Percentiles rank a stretch among this genome's conserved stretches.
Evolutionary conservation across 2,888 invertebrate genomes (phyloP).

Genomic region (Silvanus unidentatus): DNA sequence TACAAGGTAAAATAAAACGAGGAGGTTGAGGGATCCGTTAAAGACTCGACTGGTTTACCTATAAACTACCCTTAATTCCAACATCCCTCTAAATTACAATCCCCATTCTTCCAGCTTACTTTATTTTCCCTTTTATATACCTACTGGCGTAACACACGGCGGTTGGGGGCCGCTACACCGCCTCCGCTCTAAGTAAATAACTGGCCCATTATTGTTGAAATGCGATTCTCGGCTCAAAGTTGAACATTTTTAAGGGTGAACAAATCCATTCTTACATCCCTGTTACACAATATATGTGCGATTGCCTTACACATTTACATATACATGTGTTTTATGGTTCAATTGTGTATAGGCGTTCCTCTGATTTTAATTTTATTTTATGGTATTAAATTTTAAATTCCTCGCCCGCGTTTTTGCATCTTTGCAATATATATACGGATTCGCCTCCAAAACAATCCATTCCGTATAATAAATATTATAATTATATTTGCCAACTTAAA

Average conservation of each 20-base stretch:
- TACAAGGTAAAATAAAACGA: constrained; percentile 13
- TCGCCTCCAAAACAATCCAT: too few relatives aligned
- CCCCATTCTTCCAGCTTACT: constrained; percentile 49
- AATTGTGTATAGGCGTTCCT: constrained; percentile 38
- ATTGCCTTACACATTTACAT: constrained; percentile 39
- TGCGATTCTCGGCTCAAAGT: not conserved
- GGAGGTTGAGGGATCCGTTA: constrained; percentile 37
- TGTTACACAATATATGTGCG: constrained; percentile 41
- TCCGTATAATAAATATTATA: too few relatives aligned
- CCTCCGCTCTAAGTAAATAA: constrained; percentile 49
- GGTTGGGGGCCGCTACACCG: constrained; percentile 26
- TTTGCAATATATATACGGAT: too few relatives aligned
- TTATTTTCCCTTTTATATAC: constrained; percentile 44
- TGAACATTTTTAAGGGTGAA: not conserved
- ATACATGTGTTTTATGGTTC: constrained; percentile 45
- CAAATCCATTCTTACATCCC: constrained; percentile 31
- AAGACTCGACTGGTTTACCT: constrained; percentile 47
- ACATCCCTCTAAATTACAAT: constrained; percentile 51
- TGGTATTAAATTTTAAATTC: constrained; percentile 16
- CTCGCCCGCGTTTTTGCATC: too few relatives aligned
- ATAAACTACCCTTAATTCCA: constrained; percentile 51
- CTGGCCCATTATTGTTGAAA: constrained; percentile 46
- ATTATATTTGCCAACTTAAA: too few relatives aligned
- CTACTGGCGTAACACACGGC: constrained; percentile 12
- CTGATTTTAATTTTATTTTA: constrained; percentile 42